phyloP scores from a whole-genome alignment of 2,888 invertebrate species.

The Crocallis elinguaria region DNA sequence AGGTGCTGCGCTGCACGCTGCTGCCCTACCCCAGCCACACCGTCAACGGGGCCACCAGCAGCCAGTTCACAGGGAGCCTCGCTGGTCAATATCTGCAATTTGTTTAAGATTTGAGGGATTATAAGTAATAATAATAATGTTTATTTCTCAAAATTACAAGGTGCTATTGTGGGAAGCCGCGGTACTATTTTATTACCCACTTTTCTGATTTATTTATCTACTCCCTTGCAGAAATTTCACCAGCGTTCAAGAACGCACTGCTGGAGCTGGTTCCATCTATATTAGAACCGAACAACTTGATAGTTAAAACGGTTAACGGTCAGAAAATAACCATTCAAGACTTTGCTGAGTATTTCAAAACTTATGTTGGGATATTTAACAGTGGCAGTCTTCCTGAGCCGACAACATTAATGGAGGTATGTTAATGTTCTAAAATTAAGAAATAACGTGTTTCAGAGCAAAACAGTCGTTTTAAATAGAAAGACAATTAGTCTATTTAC shows the following conservation, averaged over 20 bases:
- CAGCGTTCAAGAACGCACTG: constrained; percentile 17
- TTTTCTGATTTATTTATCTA: no score
- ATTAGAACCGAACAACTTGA: constrained; percentile 14
- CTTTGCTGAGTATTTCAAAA: constrained; percentile 94
- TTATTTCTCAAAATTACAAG: no score
- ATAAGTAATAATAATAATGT: no score
- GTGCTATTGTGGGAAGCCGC: no score
- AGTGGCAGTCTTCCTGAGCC: constrained; percentile 98
- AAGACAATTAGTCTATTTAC: no score
- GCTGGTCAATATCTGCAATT: constrained; percentile 13
- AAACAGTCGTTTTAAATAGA: no score
- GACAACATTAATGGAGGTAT: constrained; percentile 98
- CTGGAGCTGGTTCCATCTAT: constrained; percentile 20
- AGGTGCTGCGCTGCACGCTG: constrained; percentile 27
- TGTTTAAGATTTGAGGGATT: no score
- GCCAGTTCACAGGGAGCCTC: constrained; percentile 26
- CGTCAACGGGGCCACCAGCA: constrained; percentile 22
- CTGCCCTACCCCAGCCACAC: constrained; percentile 37
- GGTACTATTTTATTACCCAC: no score
- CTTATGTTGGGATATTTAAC: constrained; percentile 98
- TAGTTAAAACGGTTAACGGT: constrained; percentile 16
- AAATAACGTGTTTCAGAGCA: no score
- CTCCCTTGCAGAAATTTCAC: constrained; percentile 24
- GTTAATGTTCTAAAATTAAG: no score
- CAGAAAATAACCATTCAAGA: constrained; percentile 22